Evolutionary conservation across 2,797 vertebrate genomes (phyloP), one percentile per base, ranked within the genome.

Genomic region (Myotis vivesi): DNA sequence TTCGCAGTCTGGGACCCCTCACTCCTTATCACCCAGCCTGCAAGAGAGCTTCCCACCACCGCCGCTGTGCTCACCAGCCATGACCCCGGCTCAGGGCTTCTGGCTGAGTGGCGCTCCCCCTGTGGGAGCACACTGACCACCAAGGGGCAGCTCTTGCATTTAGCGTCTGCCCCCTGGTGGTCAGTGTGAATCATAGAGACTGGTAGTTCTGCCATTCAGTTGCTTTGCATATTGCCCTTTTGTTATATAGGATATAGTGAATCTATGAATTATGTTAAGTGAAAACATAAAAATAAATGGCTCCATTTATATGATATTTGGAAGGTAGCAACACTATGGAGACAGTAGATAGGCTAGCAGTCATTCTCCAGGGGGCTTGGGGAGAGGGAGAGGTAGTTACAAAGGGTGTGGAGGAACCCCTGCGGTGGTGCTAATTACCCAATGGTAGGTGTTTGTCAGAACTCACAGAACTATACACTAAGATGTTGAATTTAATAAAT

Each of bases 241-340:
- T 62, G 15, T 62, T 62, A 30, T 2, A 62, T 62, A 30, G 28
- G 12, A 57, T 53, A 10, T 84, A 41, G 30, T 36, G 76, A 66
- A 83, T 51, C 6, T 75, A 38, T 57, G 23, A 88, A 89, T 68
- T 94, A 90, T 7, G 19, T 8, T 68, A 68, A 41, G 22, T 92
- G 44, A 87, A 87, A 79, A 80, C 46, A 51, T 28, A 16, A 33
- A 59, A 33, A 44, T 53, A 62, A 94, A 38, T 59, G 23, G 81
- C 46, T 89, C 3, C 28, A 30, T 82, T 77, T 83, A 73, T 79
- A 25, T 15, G 30, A 46, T 57, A 57, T 68, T 68, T 6, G 1
- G 23, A 20, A 68, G 68, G 30, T 0, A 8, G 59, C 15, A 73
- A 86, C 72, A 89, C 3, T 33, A 44, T 8, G 5, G 59, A 90